Evolutionary conservation across 2,113 vertebrate species (phyloP), one percentile per base, ranked within the genome.

Genomic region (Philantomba maxwellii): DNA sequence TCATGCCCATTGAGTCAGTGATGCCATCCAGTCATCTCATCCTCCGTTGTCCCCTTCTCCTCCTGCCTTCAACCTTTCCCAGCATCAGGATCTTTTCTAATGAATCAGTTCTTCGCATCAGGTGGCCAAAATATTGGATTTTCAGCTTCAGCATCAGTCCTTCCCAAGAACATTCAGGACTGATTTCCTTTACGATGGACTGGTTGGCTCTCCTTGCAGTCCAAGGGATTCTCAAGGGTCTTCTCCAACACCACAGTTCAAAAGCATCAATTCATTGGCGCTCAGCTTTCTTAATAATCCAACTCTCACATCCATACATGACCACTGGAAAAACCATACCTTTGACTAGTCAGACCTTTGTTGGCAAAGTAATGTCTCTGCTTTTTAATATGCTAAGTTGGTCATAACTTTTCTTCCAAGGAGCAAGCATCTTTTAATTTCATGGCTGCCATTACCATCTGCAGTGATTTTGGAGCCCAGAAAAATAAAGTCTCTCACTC

Each of bases 221-320:
- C n/a, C n/a, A 70, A 70, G n/a, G n/a, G 64, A 36, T n/a, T 36
- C 64, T 36, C 17, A 70, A 70, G 17, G 21, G 64, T 70, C 19
- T 70, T 70, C 19, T 70, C 64, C 64, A 70, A 36, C 64, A 70
- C 2, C n/a, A 70, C 17, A 36, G n/a, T 21, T 70, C 17, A 70
- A 70, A 70, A 70, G 64, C 17, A 36, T 36, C 17, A 11, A 36
- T 70, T 70, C n/a, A 0, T 21, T 0, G 17, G n/a, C 1, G 0
- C n/a, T 70, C 64, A 70, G 17, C 17, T 70, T 12, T 70, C n/a
- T 70, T 36, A 21, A 21, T 36, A 70, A 4, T 36, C 4, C n/a
- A 70, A 70, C 64, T 70, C n/a, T 70, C 17, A 21, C 7, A 70
- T 70, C 8, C 17, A 21, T 70, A 36, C n/a, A 11, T 36, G n/a